Evolutionary conservation across 2,113 vertebrate genomes (phyloP).

Genomic region (Gymnobelideus leadbeateri): DNA sequence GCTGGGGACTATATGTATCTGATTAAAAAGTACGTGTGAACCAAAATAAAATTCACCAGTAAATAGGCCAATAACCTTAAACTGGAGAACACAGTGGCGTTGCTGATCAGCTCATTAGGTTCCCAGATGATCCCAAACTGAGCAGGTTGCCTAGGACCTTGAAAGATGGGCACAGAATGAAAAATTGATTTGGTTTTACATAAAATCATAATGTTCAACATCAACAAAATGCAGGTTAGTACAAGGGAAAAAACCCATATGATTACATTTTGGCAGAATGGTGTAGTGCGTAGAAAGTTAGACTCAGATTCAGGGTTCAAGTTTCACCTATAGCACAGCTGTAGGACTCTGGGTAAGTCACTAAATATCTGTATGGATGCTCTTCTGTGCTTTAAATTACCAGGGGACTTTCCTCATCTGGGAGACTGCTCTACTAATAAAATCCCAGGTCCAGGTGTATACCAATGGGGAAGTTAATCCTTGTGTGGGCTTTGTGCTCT

Average conservation of each 20-base stretch:
- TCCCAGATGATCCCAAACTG: background rate
- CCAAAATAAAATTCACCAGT: constrained; percentile 13
- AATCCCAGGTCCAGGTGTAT: background rate
- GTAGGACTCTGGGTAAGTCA: background rate
- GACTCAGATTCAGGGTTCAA: background rate
- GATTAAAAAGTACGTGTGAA: constrained; percentile 7
- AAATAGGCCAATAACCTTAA: constrained; percentile 26
- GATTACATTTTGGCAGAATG: background rate
- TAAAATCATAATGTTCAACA: background rate
- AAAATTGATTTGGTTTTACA: constrained; percentile 26
- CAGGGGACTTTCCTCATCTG: background rate
- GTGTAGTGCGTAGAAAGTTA: background rate
- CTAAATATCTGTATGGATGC: background rate
- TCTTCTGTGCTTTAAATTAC: background rate
- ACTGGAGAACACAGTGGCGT: background rate
- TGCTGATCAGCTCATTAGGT: background rate
- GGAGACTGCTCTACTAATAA: background rate
- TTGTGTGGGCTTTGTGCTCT: background rate
- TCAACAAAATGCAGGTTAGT: accelerated
- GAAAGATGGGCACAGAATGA: background rate
- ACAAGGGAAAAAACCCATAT: background rate
- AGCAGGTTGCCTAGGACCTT: background rate
- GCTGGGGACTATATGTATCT: constrained; percentile 3
- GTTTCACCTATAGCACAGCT: background rate
- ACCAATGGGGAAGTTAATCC: too few species aligned